phyloP scores from a whole-genome alignment of 2,888 invertebrate genomes.

The Mimas tiliae region DNA sequence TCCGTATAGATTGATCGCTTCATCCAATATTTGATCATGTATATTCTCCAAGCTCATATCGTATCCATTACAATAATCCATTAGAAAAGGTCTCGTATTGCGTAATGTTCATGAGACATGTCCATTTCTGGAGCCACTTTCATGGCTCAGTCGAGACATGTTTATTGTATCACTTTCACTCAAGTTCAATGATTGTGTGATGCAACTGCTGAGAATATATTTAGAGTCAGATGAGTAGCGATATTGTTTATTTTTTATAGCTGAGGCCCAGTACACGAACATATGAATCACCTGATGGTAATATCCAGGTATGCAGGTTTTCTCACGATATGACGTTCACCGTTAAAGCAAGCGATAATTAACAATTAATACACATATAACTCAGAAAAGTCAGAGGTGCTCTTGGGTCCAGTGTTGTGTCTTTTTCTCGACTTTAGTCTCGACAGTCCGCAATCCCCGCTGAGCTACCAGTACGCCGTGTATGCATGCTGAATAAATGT shows the following conservation, averaged over 20 bases:
- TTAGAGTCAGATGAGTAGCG: slow-evolving; percentile 1
- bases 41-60: neutral
- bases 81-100: slow-evolving; percentile 3
- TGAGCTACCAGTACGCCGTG: neutral
- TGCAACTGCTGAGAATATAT: neutral
- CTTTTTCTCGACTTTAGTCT: too few species aligned
- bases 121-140: slow-evolving; percentile 54
- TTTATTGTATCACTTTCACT: slow-evolving; percentile 52
- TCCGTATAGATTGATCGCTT: neutral
- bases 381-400: too few species aligned
- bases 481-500: too few species aligned
- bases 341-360: too few species aligned
- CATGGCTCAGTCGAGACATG: slow-evolving; percentile 45
- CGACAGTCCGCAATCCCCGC: neutral
- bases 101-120: slow-evolving; percentile 19
- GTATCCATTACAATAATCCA: neutral
- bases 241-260: neutral
- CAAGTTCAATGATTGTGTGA: slow-evolving; percentile 48
- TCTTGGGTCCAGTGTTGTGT: too few species aligned
- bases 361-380: too few species aligned
- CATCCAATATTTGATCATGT: neutral
- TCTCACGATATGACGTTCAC: too few species aligned
- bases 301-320: too few species aligned
- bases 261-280: neutral
- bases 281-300: neutral